Base-by-base conservation (phyloP, 2,888 invertebrate genomes). In the Trachelus iudaicus region DNA sequence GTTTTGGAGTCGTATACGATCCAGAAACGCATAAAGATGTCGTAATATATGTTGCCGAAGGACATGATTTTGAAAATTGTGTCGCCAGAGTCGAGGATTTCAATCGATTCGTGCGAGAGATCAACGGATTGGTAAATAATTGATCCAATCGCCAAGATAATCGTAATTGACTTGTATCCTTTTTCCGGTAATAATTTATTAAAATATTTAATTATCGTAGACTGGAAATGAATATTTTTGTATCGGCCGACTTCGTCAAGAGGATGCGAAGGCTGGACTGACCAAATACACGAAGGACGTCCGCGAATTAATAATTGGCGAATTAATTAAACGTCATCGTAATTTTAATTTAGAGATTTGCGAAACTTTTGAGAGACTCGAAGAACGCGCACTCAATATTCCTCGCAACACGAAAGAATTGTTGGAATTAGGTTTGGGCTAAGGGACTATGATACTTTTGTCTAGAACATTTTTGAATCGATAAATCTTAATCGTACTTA, bases 381-480 rank as follows among this genome's bases (percentile, higher is more conserved):
- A 94, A 84, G 92, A 92, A 56, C 94, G 93, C 82, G 96, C 97
- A 0, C 89, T 96, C 15, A 94, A 94, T 85, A 94, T 95, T 83
- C 98, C 98, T 0, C 93, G 93, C 81, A 95, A 95, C 69, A 97
- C 97, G 0, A 95, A 95, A 85, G 96, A 98, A 86, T 92, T 98
- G 40, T 94, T 98, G 84, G 96, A 95, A 81, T 82, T 89, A 71
- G 90, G 91, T 90, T 80, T 30, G 68, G 15, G 33, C 33, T 3
- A 12, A 56, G 69, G 79, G 69, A 34, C 77, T 73, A 23, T 73
- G n/a, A n/a, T 56, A n/a, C 4, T 11, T 68, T 37, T 31, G n/a
- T 71, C n/a, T n/a, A 34, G 37, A 15, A 69, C 0, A 69, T 23
- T 1, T 69, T 3, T 11, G 4, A 31, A 40, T 69, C n/a, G 4